Evolutionary conservation across 1,140 invertebrate species (phyloP), one percentile per base, ranked within the genome.

Genomic region (Nasonia giraulti): DNA sequence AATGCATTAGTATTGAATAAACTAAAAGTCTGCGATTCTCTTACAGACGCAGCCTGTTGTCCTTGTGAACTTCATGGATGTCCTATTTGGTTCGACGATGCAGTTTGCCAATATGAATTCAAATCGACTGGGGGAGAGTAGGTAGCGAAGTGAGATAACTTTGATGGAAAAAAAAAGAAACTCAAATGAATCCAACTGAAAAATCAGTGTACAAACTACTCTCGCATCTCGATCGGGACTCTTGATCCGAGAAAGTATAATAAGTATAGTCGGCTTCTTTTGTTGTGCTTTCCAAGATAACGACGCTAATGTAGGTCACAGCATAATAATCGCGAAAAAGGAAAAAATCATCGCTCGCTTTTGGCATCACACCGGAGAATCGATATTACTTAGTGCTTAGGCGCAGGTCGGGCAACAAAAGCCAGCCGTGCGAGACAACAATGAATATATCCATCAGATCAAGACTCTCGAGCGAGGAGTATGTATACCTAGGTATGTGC

Each of bases 41-140:
- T 86, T 86, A 86, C 82, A 86, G 85, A 83, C 77, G 78, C 81
- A 76, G 50, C 68, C 83, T 80, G 69, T 76, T 80, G 71, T 80
- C 85, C 82, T 80, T 80, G 82, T 76, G 77, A 80, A 80, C 85
- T 86, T 81, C 85, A 86, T 86, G 76, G 85, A 83, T 76, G 77
- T 83, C 79, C 69, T 80, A 83, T 69, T 83, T 82, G 27, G 27
- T 80, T 82, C 44, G 62, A 71, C 23, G 80, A 74, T 75, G 75
- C 14, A 40, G 75, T 82, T 82, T 79, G 80, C 44, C 85, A 86
- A 82, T 81, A 77, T 44, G 75, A 82, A 66, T 85, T 82, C 31
- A 33, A 71, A 55, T 81, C 14, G 14, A 77, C 17, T 17, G 33
- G 77, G n/a, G 80, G 23, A 74, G 55, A 47, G 76, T 83, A 68